Conservation (phyloP, 2,888 invertebrate species). For the Drosophila meridionalis region DNA sequence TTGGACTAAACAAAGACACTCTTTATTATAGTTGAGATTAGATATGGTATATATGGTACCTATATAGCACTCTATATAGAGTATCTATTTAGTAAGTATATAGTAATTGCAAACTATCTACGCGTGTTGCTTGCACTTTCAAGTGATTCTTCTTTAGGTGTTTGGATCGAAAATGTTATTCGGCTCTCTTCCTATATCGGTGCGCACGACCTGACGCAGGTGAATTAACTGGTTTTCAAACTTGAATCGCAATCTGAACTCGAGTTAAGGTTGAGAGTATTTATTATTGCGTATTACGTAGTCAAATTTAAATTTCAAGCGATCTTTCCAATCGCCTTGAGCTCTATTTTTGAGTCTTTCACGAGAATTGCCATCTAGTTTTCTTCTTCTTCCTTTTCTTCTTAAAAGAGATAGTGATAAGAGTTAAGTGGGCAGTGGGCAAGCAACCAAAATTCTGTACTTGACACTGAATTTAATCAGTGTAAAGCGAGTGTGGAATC, state of each 20-base stretch:
- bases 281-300: background rate
- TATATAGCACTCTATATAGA: background rate
- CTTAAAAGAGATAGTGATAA: constrained; percentile 14
- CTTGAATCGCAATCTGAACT: constrained; percentile 2
- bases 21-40: background rate
- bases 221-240: constrained; percentile 17
- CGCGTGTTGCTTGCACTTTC: background rate
- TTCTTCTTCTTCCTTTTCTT: background rate
- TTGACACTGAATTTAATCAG: constrained; percentile 17
- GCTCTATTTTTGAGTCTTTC: background rate
- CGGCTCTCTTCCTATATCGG: constrained; percentile 13
- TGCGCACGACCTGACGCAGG: background rate
- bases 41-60: background rate
- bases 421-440: background rate
- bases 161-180: background rate
- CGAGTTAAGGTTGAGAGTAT: constrained; percentile 14
- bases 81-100: background rate
- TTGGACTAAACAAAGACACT: background rate
- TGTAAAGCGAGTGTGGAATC: too few species aligned
- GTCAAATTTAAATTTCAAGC: background rate
- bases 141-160: background rate
- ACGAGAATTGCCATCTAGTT: background rate
- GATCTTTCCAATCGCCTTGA: background rate
- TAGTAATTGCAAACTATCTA: background rate
- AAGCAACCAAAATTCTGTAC: background rate